Percentiles rank a stretch among this genome's conserved stretches.
These are phyloP conservation scores for Drosophila repleta DNA, from an alignment of 1,140 invertebrate genomes.

Conservation along the genomic window DNA sequence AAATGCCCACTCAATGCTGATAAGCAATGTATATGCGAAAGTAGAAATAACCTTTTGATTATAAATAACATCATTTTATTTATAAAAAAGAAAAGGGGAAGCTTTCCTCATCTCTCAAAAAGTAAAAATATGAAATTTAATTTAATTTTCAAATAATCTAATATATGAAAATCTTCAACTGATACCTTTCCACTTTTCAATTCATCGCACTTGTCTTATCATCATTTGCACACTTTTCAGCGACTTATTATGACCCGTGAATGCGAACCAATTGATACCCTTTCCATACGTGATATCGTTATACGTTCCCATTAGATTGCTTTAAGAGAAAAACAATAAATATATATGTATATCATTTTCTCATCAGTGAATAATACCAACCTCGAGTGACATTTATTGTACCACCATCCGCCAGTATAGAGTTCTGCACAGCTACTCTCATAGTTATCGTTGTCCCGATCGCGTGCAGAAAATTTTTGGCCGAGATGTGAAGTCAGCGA, in stretches of 20 bases:
- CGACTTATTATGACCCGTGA: constrained; percentile 29
- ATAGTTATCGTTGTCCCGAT: constrained; percentile 88
- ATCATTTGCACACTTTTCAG: constrained; percentile 43
- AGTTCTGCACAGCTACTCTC: constrained; percentile 87
- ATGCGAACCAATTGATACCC: constrained; percentile 40
- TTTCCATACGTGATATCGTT: constrained; percentile 31
- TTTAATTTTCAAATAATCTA: too few species aligned
- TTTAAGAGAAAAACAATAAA: too few species aligned
- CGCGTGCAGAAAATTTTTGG: constrained; percentile 88
- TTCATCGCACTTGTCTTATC: constrained; percentile 22
- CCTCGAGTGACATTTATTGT: constrained; percentile 80
- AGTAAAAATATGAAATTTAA: too few species aligned
- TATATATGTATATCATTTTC: not conserved
- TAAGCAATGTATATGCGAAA: too few species aligned
- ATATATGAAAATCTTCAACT: not conserved
- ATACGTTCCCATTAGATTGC: constrained; percentile 47
- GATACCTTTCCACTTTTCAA: too few species aligned
- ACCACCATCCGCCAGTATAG: constrained; percentile 88
- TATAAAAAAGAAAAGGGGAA: too few species aligned
- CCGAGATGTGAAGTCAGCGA: constrained; percentile 87
- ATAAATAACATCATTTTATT: too few species aligned
- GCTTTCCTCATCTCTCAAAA: too few species aligned
- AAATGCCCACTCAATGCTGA: too few species aligned
- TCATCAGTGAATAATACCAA: not conserved
- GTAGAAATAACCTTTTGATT: too few species aligned